A percentile compares a stretch with the other conserved stretches of the same genome.
Evolutionary conservation across 2,888 invertebrate species (phyloP).

Genomic region (Agrochola circellaris): DNA sequence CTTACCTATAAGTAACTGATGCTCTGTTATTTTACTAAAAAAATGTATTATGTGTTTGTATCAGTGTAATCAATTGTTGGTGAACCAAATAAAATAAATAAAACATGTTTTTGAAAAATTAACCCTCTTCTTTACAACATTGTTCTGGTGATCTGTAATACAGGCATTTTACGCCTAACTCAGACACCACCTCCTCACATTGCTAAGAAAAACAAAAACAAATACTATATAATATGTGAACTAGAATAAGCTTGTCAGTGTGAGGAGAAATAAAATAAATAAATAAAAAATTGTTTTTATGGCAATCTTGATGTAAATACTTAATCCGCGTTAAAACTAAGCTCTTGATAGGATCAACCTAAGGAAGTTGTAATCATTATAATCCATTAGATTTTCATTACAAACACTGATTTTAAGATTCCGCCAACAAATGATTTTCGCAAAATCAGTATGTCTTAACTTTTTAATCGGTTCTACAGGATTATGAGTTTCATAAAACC

Average conservation of each 20-base stretch:
- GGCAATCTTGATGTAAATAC: slow-evolving; percentile 21
- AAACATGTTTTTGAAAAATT: slow-evolving; percentile 12
- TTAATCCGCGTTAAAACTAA: slow-evolving; percentile 35
- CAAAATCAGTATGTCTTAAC: neutral
- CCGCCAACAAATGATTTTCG: neutral
- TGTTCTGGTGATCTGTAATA: no score
- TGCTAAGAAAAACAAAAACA: no score
- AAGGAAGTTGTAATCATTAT: slow-evolving; percentile 8
- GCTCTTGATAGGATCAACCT: slow-evolving; percentile 29
- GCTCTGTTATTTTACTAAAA: no score
- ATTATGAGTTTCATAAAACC: neutral
- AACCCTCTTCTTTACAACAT: slow-evolving; percentile 17
- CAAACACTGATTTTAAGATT: neutral
- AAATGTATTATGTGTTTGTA: no score
- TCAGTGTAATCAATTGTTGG: no score
- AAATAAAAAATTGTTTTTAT: no score
- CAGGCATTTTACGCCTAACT: no score
- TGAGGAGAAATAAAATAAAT: no score
- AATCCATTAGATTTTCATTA: neutral
- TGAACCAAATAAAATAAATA: no score
- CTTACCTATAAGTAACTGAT: neutral
- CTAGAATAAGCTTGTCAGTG: no score
- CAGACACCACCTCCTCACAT: no score
- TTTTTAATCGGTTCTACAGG: neutral
- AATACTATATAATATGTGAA: no score